Percentiles rank a stretch among this genome's conserved stretches.
Conservation (phyloP, 2,888 invertebrate species). For the Stenodera caucasica region DNA sequence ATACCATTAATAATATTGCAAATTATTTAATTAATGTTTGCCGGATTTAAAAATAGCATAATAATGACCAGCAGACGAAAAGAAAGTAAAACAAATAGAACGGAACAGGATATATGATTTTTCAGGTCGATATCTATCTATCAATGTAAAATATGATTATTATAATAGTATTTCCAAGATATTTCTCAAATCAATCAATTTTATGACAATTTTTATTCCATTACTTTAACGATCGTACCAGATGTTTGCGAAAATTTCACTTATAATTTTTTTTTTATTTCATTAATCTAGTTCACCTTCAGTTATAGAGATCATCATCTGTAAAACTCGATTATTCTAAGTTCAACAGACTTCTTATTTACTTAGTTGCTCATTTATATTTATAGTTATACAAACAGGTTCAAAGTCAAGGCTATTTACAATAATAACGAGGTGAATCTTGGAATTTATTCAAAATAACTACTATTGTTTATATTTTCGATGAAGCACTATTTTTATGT, state of each 20-base stretch:
- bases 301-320: slow-evolving; percentile 8
- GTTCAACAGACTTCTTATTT: slow-evolving; percentile 19
- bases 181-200: neutral
- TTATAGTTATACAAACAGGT: neutral
- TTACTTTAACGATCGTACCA: neutral
- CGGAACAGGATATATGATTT: slow-evolving; percentile 1
- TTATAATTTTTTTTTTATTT: no score
- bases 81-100: slow-evolving; percentile 8
- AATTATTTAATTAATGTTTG: neutral
- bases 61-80: neutral
- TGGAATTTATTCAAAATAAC: no score
- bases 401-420: slow-evolving; percentile 21
- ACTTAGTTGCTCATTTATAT: slow-evolving; percentile 18
- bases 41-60: neutral
- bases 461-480: no score
- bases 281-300: neutral
- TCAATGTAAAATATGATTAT: neutral
- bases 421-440: slow-evolving; percentile 14
- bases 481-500: neutral
- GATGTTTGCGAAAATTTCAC: neutral
- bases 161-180: neutral
- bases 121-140: slow-evolving; percentile 6
- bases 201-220: neutral
- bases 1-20: neutral
- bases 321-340: slow-evolving; percentile 15